Evolutionary conservation across 2,797 vertebrate species (phyloP).

Genomic region (Myotis daubentonii): DNA sequence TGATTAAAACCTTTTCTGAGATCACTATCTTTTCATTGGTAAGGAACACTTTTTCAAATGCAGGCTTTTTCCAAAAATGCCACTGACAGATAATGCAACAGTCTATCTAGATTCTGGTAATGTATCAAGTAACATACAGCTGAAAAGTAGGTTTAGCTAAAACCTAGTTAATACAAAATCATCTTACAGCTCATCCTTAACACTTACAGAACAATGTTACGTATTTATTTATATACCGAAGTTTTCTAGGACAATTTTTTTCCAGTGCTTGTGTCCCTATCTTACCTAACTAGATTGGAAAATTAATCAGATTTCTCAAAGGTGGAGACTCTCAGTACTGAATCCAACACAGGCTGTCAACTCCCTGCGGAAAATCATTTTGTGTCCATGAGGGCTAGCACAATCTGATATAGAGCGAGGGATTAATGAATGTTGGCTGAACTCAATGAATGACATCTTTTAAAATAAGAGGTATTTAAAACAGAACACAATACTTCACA

Average conservation of each 20-base stretch:
- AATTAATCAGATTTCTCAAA: conserved; percentile 44
- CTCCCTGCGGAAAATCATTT: not conserved
- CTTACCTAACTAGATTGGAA: not conserved
- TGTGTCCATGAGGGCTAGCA: not conserved
- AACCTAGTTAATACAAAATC: conserved; percentile 10
- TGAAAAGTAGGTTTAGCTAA: conserved; percentile 43
- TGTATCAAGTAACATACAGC: conserved; percentile 14
- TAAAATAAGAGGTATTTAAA: not conserved
- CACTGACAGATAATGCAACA: not conserved
- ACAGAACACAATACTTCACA: not conserved
- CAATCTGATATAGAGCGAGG: not conserved
- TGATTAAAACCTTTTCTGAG: conserved; percentile 44
- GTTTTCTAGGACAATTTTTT: conserved; percentile 23
- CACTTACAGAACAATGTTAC: not conserved
- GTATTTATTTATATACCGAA: conserved; percentile 23
- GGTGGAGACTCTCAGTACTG: not conserved
- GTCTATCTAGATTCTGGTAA: not conserved
- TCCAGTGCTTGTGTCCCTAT: not conserved
- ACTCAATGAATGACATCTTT: conserved; percentile 1
- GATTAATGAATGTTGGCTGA: not conserved
- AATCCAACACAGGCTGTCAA: not conserved
- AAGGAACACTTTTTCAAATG: not conserved
- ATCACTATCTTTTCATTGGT: not conserved
- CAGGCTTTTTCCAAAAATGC: not conserved
- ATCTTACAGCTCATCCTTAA: conserved; percentile 46